These are phyloP conservation scores for Passer domesticus DNA, from an alignment of 2,113 vertebrate species.

Conservation along the genomic window DNA sequence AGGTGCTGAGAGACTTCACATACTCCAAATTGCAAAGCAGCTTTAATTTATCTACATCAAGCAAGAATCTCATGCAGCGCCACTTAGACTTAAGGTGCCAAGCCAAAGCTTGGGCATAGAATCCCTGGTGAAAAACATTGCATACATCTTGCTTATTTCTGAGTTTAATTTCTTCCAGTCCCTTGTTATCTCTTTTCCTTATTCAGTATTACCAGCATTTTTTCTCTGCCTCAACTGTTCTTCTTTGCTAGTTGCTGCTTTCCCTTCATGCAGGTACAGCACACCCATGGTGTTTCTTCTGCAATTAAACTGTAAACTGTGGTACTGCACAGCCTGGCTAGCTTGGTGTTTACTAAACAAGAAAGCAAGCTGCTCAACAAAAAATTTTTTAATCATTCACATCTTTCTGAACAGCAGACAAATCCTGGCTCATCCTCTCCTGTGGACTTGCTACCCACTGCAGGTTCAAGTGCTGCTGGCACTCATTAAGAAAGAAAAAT, in stretches of 20 bases:
- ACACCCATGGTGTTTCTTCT: neutral
- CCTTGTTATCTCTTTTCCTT: neutral
- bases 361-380: neutral
- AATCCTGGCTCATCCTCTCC: neutral
- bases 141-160: neutral
- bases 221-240: neutral
- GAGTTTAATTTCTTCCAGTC: neutral
- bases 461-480: neutral
- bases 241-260: neutral
- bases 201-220: neutral
- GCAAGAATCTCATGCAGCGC: fast-evolving
- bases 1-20: neutral
- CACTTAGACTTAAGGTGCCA: neutral
- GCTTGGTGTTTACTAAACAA: neutral
- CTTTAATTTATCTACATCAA: neutral
- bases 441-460: no score
- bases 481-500: neutral
- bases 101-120: neutral
- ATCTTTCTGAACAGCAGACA: neutral
- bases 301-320: neutral
- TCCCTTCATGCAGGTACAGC: neutral
- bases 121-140: neutral
- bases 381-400: neutral
- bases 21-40: neutral
- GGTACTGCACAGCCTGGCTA: neutral